phyloP scores from a whole-genome alignment of 1,140 invertebrate genomes.

The Galendromus occidentalis region DNA sequence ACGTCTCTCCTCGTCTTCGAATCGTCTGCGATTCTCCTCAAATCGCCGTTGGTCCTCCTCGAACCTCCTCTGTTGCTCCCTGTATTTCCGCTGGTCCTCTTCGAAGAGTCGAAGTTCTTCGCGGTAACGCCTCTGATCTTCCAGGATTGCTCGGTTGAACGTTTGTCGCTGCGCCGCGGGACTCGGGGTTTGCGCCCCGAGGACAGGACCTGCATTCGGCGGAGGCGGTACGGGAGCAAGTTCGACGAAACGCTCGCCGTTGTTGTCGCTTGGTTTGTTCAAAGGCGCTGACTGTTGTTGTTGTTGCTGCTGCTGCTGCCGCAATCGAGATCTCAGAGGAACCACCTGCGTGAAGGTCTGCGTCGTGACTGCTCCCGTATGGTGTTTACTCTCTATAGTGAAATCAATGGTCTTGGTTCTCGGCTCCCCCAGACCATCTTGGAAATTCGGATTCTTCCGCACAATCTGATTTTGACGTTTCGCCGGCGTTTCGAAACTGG shows the following conservation, averaged over 20 bases:
- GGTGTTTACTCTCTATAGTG: background rate
- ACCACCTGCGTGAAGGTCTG: constrained; percentile 4
- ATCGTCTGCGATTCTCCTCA: background rate
- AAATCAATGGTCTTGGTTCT: background rate
- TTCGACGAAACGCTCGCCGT: too few relatives aligned
- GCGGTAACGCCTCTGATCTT: background rate
- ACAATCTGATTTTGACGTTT: background rate
- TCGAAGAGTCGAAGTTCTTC: background rate
- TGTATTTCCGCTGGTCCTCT: background rate
- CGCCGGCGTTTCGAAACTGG: background rate
- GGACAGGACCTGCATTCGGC: background rate
- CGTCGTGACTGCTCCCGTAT: background rate
- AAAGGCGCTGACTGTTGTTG: background rate
- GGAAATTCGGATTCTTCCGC: constrained; percentile 5
- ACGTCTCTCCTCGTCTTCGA: background rate
- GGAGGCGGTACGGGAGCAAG: too few relatives aligned
- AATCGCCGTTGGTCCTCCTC: background rate
- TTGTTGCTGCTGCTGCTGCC: background rate
- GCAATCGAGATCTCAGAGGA: background rate
- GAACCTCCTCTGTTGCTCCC: background rate
- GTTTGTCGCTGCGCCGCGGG: background rate
- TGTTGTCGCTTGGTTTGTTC: background rate
- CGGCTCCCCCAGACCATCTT: background rate
- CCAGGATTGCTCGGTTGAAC: background rate
- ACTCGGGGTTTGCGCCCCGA: background rate